Conservation (phyloP, 2,797 vertebrate genomes). For the Paguma larvata region DNA sequence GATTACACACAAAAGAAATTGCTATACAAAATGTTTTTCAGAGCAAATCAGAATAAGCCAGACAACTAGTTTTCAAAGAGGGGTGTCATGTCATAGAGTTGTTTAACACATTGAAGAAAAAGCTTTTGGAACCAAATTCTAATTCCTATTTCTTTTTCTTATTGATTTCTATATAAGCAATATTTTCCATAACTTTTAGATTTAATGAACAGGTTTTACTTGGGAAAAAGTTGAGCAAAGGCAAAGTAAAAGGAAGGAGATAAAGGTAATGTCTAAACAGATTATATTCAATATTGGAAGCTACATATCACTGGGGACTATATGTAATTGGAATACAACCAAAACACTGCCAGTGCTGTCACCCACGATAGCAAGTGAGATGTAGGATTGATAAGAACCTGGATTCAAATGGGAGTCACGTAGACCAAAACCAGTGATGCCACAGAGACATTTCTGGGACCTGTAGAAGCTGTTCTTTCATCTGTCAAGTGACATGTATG, state of each 20-base stretch:
- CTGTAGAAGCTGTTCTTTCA: neutral
- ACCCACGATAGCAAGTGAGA: neutral
- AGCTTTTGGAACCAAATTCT: conserved; percentile 1
- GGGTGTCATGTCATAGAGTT: neutral
- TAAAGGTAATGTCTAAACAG: neutral
- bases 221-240: neutral
- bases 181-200: neutral
- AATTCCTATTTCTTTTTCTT: conserved; percentile 48
- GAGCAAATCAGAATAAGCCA: conserved; percentile 20
- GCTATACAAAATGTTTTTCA: conserved; percentile 13
- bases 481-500: neutral
- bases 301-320: neutral
- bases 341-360: neutral
- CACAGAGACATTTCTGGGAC: neutral
- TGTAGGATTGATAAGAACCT: neutral
- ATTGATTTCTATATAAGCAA: conserved; percentile 8
- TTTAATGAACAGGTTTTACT: neutral
- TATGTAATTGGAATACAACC: too few species aligned
- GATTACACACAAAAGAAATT: conserved; percentile 51
- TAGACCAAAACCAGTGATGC: neutral
- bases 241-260: neutral
- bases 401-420: neutral
- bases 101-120: conserved; percentile 35
- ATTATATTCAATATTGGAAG: neutral
- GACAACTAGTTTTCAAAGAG: neutral